phyloP scores from a whole-genome alignment of 2,888 invertebrate genomes.

The Cheilosia impressa region DNA sequence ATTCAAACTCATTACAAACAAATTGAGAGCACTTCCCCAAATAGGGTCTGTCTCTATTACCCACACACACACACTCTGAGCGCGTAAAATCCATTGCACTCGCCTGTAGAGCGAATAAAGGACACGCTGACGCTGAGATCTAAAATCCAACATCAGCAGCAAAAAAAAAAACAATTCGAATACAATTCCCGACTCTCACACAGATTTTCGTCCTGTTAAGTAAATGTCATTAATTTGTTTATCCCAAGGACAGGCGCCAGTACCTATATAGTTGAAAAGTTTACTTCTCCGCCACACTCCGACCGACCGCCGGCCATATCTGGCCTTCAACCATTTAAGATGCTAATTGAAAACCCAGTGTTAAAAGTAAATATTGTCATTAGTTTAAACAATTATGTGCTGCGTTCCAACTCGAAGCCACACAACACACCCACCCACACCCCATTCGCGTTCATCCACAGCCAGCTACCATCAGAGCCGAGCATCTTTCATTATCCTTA shows the following conservation, averaged over 20 bases:
- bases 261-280: constrained; percentile 14
- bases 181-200: constrained; percentile 29
- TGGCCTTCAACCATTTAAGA: constrained; percentile 53
- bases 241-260: constrained; percentile 35
- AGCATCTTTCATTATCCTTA: constrained; percentile 31
- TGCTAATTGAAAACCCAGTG: constrained; percentile 73
- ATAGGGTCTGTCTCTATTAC: constrained; percentile 60
- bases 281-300: constrained; percentile 8
- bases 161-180: constrained; percentile 12
- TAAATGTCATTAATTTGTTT: constrained; percentile 72
- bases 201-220: constrained; percentile 65
- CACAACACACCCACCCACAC: constrained; percentile 2
- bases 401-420: constrained; percentile 58
- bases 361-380: constrained; percentile 75
- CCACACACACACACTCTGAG: not conserved
- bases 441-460: not conserved
- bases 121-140: constrained; percentile 26
- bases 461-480: not conserved
- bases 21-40: constrained; percentile 64
- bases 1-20: constrained; percentile 69
- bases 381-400: constrained; percentile 74
- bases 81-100: constrained; percentile 2
- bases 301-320: constrained; percentile 18
- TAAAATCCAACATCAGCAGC: constrained; percentile 2
- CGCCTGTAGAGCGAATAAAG: constrained; percentile 6